Percentiles rank a stretch among this genome's conserved stretches.
These are phyloP conservation scores for Drosophila albomicans DNA, from an alignment of 1,140 invertebrate species.

Conservation along the genomic window DNA sequence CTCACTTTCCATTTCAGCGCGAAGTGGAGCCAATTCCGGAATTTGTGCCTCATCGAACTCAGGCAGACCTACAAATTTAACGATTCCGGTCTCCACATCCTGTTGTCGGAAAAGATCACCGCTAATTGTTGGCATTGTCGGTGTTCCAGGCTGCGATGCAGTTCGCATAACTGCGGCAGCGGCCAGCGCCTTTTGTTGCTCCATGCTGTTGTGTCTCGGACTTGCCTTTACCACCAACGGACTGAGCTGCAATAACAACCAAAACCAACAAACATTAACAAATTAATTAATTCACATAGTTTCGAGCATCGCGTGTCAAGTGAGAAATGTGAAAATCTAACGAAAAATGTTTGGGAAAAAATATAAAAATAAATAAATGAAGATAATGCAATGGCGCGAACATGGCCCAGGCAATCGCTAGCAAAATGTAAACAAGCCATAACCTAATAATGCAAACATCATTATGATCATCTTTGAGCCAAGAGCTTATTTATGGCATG, in stretches of 20 bases:
- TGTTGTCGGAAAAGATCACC: conserved; percentile 30
- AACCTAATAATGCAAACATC: conserved; percentile 19
- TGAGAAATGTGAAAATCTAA: conserved; percentile 38
- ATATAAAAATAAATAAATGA: conserved; percentile 46
- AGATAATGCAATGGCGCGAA: conserved; percentile 19
- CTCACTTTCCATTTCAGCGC: conserved; percentile 59
- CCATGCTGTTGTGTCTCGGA: conserved; percentile 47
- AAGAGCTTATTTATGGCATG: conserved; percentile 1
- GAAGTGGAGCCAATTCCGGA: conserved; percentile 56
- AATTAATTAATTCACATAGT: conserved; percentile 45
- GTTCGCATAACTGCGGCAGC: conserved; percentile 38
- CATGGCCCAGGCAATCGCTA: conserved; percentile 63
- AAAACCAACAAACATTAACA: conserved; percentile 29
- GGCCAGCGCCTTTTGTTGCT: conserved; percentile 60
- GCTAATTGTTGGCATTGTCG: not conserved
- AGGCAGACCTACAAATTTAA: conserved; percentile 58
- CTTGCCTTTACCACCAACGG: conserved; percentile 65
- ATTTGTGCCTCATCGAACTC: conserved; percentile 69
- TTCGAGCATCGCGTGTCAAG: conserved; percentile 61
- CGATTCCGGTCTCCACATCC: not conserved
- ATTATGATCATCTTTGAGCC: conserved; percentile 23
- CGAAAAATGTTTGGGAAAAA: conserved; percentile 27
- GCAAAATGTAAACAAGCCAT: conserved; percentile 56
- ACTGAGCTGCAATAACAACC: conserved; percentile 50
- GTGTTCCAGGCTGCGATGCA: conserved; percentile 17